Evolutionary conservation across 1,140 invertebrate genomes (phyloP).

Genomic region (Zophobas morio): DNA sequence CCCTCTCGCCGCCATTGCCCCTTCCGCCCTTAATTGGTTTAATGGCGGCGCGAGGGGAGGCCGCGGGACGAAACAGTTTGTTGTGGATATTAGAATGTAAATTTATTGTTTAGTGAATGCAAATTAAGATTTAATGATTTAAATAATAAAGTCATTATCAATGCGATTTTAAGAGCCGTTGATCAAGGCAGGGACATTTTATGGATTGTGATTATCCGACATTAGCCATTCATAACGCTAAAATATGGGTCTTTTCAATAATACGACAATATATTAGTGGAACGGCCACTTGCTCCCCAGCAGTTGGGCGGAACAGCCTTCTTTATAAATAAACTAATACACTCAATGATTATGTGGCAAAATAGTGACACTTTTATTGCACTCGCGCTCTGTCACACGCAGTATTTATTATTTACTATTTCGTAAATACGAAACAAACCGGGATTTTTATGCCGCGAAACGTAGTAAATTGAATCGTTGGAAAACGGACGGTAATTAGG

Average conservation of each 20-base stretch:
- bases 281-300: constrained; percentile 30
- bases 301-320: constrained; percentile 31
- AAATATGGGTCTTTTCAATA: constrained; percentile 39
- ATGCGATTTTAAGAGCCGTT: constrained; percentile 33
- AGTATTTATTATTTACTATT: constrained; percentile 1
- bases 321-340: constrained; percentile 35
- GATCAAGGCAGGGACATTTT: constrained; percentile 28
- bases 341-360: constrained; percentile 47
- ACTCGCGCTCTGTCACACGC: constrained; percentile 19
- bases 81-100: constrained; percentile 1
- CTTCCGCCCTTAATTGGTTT: neutral
- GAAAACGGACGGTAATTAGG: neutral
- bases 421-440: constrained; percentile 4
- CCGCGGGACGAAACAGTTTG: constrained; percentile 9
- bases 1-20: neutral
- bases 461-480: constrained; percentile 13
- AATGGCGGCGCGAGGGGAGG: constrained; percentile 12
- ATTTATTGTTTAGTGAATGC: constrained; percentile 5
- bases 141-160: constrained; percentile 37
- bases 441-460: neutral
- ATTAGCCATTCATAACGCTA: constrained; percentile 40
- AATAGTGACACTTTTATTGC: constrained; percentile 46
- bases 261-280: constrained; percentile 35
- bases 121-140: constrained; percentile 38
- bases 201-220: constrained; percentile 38